Evolutionary conservation across 2,113 vertebrate species (phyloP).

Genomic region (Dipodomys stephensi): DNA sequence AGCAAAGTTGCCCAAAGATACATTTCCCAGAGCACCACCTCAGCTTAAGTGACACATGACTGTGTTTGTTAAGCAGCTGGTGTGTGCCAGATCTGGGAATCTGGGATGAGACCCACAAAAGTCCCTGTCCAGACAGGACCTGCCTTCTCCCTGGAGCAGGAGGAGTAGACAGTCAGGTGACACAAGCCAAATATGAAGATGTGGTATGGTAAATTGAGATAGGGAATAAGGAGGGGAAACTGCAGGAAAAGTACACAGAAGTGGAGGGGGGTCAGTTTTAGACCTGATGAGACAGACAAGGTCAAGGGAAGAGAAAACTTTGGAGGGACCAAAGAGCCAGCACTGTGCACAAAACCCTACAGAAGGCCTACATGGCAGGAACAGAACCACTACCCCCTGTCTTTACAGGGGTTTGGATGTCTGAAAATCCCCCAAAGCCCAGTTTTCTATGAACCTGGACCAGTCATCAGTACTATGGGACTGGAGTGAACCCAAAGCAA

Average conservation of each 20-base stretch:
- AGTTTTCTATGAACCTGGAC: background rate
- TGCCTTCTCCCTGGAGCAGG: background rate
- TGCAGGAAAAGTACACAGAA: background rate
- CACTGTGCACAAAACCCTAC: too few relatives aligned
- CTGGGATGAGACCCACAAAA: background rate
- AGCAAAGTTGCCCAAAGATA: background rate
- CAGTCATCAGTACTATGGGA: background rate
- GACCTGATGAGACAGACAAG: background rate
- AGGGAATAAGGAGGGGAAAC: background rate
- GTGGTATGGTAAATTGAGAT: background rate
- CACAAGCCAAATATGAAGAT: background rate
- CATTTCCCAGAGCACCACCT: background rate
- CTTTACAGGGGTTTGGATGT: background rate
- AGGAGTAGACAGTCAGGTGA: too few relatives aligned
- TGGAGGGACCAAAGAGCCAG: background rate
- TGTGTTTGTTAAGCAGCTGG: background rate
- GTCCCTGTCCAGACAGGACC: background rate
- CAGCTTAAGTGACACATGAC: background rate
- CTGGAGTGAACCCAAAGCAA: background rate
- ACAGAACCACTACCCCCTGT: fast-evolving
- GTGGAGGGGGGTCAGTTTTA: background rate
- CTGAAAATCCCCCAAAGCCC: background rate
- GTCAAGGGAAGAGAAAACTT: background rate
- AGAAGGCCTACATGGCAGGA: background rate
- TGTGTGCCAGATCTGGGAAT: background rate